These are phyloP conservation scores for Poecilia latipinna DNA, from an alignment of 2,113 vertebrate genomes.

Conservation along the genomic window DNA sequence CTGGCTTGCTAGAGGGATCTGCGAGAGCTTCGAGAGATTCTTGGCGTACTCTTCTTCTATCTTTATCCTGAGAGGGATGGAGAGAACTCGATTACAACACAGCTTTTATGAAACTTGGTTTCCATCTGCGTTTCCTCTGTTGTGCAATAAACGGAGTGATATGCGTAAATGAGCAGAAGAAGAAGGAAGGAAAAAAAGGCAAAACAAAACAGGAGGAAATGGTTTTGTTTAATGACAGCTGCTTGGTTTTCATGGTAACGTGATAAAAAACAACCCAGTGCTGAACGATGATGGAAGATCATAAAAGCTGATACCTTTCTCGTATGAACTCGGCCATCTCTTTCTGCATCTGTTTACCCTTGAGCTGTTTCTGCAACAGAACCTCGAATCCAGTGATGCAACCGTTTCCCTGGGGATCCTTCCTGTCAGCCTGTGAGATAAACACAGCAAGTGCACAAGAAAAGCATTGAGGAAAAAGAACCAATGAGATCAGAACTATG, in stretches of 20 bases:
- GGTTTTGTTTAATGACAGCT: conserved; percentile 30
- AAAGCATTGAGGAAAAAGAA: conserved; percentile 30
- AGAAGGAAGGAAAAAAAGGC: too few species aligned
- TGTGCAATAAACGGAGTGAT: conserved; percentile 41
- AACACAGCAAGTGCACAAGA: conserved; percentile 42
- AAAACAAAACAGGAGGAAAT: conserved; percentile 31
- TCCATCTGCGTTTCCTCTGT: conserved; percentile 41
- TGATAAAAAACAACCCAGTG: conserved; percentile 1
- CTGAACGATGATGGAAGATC: not conserved
- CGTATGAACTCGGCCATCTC: conserved; percentile 98
- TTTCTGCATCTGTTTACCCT: conserved; percentile 99
- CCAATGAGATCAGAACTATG: conserved; percentile 3
- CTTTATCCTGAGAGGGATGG: conserved; percentile 88
- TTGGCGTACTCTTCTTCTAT: conserved; percentile 99
- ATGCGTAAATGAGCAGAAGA: conserved; percentile 21
- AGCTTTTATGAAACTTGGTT: conserved; percentile 32
- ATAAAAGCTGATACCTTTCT: conserved; percentile 84
- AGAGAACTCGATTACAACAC: conserved; percentile 55
- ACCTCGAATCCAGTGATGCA: conserved; percentile 93
- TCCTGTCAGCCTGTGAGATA: conserved; percentile 87
- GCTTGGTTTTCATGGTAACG: conserved; percentile 58
- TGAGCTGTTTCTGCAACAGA: conserved; percentile 95
- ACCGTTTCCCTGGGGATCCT: conserved; percentile 90
- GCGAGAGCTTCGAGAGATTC: conserved; percentile 95
- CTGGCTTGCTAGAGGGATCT: conserved; percentile 91